Evolutionary conservation across 2,797 vertebrate genomes (phyloP).

Genomic region (Alcedo quadribrachys): DNA sequence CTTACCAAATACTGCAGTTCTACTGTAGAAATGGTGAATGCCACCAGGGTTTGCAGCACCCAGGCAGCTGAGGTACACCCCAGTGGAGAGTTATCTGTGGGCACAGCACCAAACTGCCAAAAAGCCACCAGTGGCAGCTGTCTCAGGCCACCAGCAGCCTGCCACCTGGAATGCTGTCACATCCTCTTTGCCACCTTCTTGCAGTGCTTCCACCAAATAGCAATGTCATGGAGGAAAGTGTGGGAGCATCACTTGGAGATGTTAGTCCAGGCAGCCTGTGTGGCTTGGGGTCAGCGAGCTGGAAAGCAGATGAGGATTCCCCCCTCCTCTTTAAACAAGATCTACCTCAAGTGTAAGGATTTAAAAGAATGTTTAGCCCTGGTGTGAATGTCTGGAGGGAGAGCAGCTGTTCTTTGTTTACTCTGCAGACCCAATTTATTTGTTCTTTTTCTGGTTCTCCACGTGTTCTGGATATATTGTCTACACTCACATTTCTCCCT

Average conservation of each 20-base stretch:
- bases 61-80: background rate
- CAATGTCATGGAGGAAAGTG: background rate
- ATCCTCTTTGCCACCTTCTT: background rate
- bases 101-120: background rate
- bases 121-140: background rate
- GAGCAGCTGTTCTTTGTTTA: conserved; percentile 26
- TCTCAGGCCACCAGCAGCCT: accelerated
- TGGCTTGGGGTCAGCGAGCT: accelerated
- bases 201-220: background rate
- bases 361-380: background rate
- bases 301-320: background rate
- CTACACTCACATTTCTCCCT: conserved; percentile 70
- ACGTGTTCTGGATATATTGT: background rate
- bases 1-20: background rate
- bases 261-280: background rate
- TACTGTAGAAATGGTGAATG: background rate
- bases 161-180: accelerated
- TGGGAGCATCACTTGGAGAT: background rate
- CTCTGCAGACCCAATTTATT: background rate
- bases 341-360: background rate
- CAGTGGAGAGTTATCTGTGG: background rate
- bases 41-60: background rate
- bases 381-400: background rate
- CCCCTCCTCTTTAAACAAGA: background rate
- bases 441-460: background rate